Evolutionary conservation across 2,797 vertebrate species (phyloP).

Genomic region (Mormyrus hasselquistii): DNA sequence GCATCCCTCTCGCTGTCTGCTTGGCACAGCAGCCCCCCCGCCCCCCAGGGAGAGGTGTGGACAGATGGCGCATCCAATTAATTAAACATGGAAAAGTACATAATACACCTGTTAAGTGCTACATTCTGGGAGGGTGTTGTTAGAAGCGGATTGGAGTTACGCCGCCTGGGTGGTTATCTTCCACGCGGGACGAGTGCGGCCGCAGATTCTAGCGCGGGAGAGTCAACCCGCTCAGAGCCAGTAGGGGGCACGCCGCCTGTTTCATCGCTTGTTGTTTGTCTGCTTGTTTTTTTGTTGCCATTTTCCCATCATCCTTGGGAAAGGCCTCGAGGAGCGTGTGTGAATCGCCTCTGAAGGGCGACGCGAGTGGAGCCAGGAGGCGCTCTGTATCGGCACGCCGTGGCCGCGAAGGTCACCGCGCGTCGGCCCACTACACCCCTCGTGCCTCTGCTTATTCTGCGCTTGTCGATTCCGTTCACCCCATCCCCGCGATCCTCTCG

Average conservation of each 20-base stretch:
- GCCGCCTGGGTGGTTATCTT: not conserved
- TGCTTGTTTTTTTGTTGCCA: not conserved
- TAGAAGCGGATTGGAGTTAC: not conserved
- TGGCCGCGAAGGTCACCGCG: not conserved
- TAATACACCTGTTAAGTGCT: slow-evolving; percentile 37
- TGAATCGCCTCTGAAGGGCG: not conserved
- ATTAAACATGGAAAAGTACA: slow-evolving; percentile 34
- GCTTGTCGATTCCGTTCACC: not conserved
- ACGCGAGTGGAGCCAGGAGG: not conserved
- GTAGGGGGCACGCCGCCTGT: not conserved
- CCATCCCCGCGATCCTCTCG: not conserved
- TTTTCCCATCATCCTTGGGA: not conserved
- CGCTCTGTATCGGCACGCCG: not conserved
- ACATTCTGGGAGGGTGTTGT: slow-evolving; percentile 23
- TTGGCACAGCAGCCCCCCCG: not conserved
- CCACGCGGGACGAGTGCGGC: not conserved
- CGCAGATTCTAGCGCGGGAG: not conserved
- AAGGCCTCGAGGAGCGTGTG: not conserved
- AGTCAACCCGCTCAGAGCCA: not conserved
- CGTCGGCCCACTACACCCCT: not conserved
- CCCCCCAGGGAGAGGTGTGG: slow-evolving; percentile 20
- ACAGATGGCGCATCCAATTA: slow-evolving; percentile 24
- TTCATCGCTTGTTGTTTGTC: not conserved
- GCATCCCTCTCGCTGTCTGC: not conserved
- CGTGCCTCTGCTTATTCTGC: not conserved